Evolutionary conservation across 2,888 invertebrate genomes (phyloP).

Genomic region (Oligia fasciuncula): DNA sequence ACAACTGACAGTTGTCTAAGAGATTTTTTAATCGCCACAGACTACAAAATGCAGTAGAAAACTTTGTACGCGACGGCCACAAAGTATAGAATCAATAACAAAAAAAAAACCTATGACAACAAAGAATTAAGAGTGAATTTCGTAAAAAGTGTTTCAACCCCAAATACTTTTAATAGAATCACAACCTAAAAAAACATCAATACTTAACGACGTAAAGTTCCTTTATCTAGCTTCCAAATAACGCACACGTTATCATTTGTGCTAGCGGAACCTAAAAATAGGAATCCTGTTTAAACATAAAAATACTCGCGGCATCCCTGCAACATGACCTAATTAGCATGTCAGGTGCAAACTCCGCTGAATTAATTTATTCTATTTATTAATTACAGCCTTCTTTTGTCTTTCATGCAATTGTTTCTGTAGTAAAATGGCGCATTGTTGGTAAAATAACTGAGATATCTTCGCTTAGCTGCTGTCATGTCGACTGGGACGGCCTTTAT

Average conservation of each 20-base stretch:
- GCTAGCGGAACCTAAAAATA: neutral
- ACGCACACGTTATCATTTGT: neutral
- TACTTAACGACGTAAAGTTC: neutral
- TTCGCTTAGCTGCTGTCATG: constrained; percentile 25
- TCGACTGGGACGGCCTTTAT: constrained; percentile 14
- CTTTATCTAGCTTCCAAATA: neutral
- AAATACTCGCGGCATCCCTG: constrained; percentile 19
- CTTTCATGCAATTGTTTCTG: constrained; percentile 54
- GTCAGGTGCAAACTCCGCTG: constrained; percentile 61
- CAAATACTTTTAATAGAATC: too few species aligned
- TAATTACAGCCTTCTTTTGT: constrained; percentile 60
- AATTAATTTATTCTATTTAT: constrained; percentile 58
- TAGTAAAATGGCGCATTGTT: constrained; percentile 42
- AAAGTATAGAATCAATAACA: too few species aligned
- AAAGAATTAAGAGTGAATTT: too few species aligned
- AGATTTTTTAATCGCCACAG: too few species aligned
- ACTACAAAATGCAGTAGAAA: too few species aligned
- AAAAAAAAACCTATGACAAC: too few species aligned
- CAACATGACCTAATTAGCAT: constrained; percentile 53
- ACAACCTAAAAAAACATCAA: neutral
- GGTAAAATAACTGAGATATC: constrained; percentile 33
- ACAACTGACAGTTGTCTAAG: too few species aligned
- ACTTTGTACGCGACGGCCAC: too few species aligned
- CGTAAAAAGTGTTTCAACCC: too few species aligned
- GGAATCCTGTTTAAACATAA: neutral